Base-by-base conservation (phyloP, 2,797 vertebrate genomes). In the Liparis tanakae region DNA sequence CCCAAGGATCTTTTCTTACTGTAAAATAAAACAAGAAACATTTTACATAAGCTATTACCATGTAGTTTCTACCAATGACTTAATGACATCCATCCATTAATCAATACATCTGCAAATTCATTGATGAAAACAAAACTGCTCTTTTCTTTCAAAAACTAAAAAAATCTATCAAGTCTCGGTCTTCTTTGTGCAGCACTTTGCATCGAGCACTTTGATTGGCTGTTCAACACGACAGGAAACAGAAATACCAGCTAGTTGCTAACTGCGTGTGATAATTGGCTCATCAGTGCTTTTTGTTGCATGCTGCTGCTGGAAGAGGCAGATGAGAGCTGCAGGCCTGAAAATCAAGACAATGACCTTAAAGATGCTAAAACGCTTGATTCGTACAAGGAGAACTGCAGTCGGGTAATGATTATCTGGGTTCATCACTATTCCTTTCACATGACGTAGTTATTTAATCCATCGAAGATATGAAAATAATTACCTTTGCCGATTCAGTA, bases 181-280 rank as follows among this genome's bases (percentile, higher is more conserved):
- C 41, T 25, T 34, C 51, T 70, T 17, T 5, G 70, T 63, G 55
- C 55, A 30, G 43, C 51, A n/a, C 36, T 43, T 33, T 57, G 70
- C 61, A 44, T 62, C 34, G 39, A 86, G 74, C 79, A 37, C 79
- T 88, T 7, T 87, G 88, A 93, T 91, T 91, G 87, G 89, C 82
- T 83, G 85, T 75, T 81, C 17, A 65, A 79, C 70, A 37, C 66
- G 78, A 76, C 81, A 85, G 69, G 67, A 82, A 86, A 79, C 68
- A 41, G 85, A 77, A 79, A 14, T 41, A 30, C 15, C 39, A 59
- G 9, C 43, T 17, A 18, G 14, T 59, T 36, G 7, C 18, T 58
- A 18, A 43, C 22, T 55, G 33, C 10, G 1, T 22, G 25, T 30
- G 25, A 10, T 51, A 6, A 4, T 39, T 4, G 20, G 50, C 39